Percentiles rank a stretch among this genome's conserved stretches.
phyloP scores from a whole-genome alignment of 2,113 vertebrate species.

The Campylorhamphus procurvoides region DNA sequence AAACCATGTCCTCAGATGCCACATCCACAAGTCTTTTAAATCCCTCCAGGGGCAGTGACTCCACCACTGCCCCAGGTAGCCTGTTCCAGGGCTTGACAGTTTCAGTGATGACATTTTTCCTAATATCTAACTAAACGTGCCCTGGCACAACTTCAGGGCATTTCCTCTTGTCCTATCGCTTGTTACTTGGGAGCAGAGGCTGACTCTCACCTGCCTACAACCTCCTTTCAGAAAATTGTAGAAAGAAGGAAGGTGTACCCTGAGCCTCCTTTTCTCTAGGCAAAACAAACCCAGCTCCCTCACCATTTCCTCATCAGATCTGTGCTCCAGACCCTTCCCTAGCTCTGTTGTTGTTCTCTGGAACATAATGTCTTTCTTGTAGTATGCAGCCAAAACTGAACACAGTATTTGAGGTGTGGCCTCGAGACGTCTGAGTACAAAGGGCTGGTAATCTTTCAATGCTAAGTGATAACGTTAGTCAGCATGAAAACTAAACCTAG shows the following conservation, averaged over 20 bases:
- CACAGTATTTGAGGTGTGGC: accelerated
- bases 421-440: background rate
- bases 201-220: accelerated
- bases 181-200: background rate
- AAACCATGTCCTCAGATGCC: background rate
- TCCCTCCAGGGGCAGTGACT: accelerated
- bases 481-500: background rate
- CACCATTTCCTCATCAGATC: accelerated
- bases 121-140: background rate
- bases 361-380: accelerated
- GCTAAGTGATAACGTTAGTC: background rate
- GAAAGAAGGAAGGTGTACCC: accelerated
- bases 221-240: accelerated
- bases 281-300: accelerated
- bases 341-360: accelerated
- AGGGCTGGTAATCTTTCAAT: background rate
- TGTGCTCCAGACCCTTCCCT: background rate
- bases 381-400: background rate
- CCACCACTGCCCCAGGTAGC: background rate
- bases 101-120: accelerated
- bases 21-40: accelerated
- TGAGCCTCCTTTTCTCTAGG: background rate
- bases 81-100: accelerated
- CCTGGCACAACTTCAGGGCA: accelerated
- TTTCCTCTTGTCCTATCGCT: accelerated